A percentile compares a stretch with the other conserved stretches of the same genome.
Conservation (phyloP, 2,888 invertebrate species). For the Pseudanteris insignis region DNA sequence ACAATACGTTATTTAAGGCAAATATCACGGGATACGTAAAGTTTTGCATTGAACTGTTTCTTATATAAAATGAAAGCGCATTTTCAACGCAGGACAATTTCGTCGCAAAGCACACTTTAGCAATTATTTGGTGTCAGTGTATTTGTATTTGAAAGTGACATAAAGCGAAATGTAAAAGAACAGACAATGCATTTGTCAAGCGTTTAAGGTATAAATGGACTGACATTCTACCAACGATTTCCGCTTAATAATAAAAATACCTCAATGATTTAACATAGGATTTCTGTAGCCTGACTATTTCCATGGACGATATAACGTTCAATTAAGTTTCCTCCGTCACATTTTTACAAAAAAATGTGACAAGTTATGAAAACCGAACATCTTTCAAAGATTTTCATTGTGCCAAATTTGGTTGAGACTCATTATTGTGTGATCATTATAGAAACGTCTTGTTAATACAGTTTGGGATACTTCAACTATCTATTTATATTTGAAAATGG, state of each 20-base stretch:
- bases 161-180: conserved; percentile 11
- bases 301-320: not conserved
- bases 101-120: no score
- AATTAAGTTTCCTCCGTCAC: not conserved
- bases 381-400: not conserved
- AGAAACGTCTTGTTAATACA: no score
- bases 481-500: not conserved
- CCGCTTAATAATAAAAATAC: conserved; percentile 17
- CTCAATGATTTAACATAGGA: conserved; percentile 9
- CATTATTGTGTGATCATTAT: no score
- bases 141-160: conserved; percentile 13
- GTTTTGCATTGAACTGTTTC: no score
- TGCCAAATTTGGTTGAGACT: no score
- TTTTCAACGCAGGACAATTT: no score
- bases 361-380: not conserved
- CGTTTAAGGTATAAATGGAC: conserved; percentile 14
- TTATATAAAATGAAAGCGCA: no score
- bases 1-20: not conserved
- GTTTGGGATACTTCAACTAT: no score
- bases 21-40: no score
- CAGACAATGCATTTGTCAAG: conserved; percentile 21
- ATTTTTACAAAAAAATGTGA: not conserved
- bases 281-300: not conserved
- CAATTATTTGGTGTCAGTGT: conserved; percentile 5
- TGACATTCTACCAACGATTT: conserved; percentile 18